Evolutionary conservation across 1,140 invertebrate species (phyloP), one percentile per base, ranked within the genome.

Genomic region (Drosophila pseudoananassae): DNA sequence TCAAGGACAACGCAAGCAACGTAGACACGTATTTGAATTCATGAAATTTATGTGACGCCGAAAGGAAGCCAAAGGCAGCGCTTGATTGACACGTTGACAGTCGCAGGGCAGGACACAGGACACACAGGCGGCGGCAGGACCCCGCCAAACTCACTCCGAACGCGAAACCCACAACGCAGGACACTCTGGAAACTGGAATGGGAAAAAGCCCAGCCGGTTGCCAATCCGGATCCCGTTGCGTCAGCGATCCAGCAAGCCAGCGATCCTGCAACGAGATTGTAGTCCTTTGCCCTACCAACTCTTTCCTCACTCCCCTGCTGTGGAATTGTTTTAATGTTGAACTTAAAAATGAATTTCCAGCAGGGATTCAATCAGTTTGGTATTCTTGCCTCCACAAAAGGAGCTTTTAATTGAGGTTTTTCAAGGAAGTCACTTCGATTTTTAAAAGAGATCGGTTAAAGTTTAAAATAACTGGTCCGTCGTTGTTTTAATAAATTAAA

Each of bases 401-500:
- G 10, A 36, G 33, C 33, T 17, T 43, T 43, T 43, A 9, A 8
- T 43, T 43, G 33, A 3, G 33, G 33, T 43, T 43, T 43, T 40
- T 15, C 0, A 14, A 40, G 38, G 5, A 40, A 40, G n/a, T 14
- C 12, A 40, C 5, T 40, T 14, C 12, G 12, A 14, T 6, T 4
- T 17, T 43, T 12, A 2, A 43, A 43, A 43, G 2, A 2, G 43
- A 57, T 57, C 55, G 12, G 17, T 45, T 61, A 15, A 43, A 53
- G 57, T 10, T n/a, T 5, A n/a, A 14, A 17, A 36, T 6, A 33
- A 27, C 61, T 63, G 59, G 78, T 70, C 64, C 59, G 50, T 88
- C 68, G 83, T 88, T 88, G 83, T 88, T 88, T 88, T 76, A 88
- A 88, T 88, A 88, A 88, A 88, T 88, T 88, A 83, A 88, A 88